Evolutionary conservation across 2,113 vertebrate species (phyloP).

Genomic region (Colinus virginianus): DNA sequence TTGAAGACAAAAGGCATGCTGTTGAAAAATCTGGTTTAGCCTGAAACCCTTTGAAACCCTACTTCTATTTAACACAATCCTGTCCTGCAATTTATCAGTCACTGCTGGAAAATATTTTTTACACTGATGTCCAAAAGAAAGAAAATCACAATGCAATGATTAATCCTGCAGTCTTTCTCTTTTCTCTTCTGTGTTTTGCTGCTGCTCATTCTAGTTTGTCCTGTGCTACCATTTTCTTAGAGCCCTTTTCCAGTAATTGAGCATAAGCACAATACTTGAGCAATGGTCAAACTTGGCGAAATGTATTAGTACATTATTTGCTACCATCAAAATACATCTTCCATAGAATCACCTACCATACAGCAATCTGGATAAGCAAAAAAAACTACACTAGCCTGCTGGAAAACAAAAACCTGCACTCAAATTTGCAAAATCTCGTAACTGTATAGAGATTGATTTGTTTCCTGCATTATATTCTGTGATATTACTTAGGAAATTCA

Average conservation of each 20-base stretch:
- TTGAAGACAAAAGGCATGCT: not conserved
- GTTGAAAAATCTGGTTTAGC: not conserved
- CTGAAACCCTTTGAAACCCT: not conserved
- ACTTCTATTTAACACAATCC: not conserved
- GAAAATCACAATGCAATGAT: not conserved
- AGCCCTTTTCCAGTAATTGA: not conserved
- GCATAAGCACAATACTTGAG: not conserved
- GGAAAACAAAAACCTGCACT: not conserved
- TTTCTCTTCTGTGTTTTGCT: not conserved
- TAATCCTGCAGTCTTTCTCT: not conserved
- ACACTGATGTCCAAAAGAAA: not conserved
- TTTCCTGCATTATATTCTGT: not conserved
- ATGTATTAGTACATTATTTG: not conserved
- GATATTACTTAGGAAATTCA: not conserved
- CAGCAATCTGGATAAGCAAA: not conserved
- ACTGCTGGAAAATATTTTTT: not conserved
- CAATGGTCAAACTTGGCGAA: not conserved
- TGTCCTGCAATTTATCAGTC: not conserved
- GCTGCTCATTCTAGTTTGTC: not conserved
- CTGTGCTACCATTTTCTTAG: not conserved
- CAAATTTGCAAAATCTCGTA: not conserved
- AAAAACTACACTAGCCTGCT: not conserved
- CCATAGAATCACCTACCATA: not conserved
- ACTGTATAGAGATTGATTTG: not conserved
- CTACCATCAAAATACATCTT: conserved; percentile 5